Conservation (phyloP, 2,888 invertebrate genomes). For the Dryadula phaetusa region DNA sequence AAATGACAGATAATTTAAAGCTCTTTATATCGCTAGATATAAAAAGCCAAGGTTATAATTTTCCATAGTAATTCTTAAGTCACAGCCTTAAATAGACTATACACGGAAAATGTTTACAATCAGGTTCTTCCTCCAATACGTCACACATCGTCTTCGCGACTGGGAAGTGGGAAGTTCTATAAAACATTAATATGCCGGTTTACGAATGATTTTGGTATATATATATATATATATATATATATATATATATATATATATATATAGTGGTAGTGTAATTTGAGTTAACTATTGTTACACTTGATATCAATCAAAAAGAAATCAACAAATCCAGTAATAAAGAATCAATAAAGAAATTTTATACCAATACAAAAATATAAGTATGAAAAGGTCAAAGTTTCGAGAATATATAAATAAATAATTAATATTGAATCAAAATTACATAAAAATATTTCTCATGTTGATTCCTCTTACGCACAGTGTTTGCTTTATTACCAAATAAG, state of each 20-base stretch:
- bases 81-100: not conserved
- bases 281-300: not conserved
- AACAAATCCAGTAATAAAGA: not conserved
- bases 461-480: not conserved
- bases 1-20: not conserved
- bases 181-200: not conserved
- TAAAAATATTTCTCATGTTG: not conserved
- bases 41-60: not conserved
- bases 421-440: not conserved
- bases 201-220: too few relatives aligned
- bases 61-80: not conserved
- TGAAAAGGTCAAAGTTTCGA: not conserved
- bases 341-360: not conserved
- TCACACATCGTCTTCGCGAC: not conserved
- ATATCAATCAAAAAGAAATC: constrained; percentile 1
- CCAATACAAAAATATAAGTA: not conserved
- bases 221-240: not conserved
- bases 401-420: not conserved
- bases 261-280: not conserved
- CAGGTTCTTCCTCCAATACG: not conserved
- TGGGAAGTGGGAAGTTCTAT: not conserved
- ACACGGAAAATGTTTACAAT: not conserved
- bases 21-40: too few relatives aligned
- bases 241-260: not conserved
- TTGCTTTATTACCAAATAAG: not conserved